phyloP scores from a whole-genome alignment of 2,113 vertebrate species.

The Baryphthengus martii region DNA sequence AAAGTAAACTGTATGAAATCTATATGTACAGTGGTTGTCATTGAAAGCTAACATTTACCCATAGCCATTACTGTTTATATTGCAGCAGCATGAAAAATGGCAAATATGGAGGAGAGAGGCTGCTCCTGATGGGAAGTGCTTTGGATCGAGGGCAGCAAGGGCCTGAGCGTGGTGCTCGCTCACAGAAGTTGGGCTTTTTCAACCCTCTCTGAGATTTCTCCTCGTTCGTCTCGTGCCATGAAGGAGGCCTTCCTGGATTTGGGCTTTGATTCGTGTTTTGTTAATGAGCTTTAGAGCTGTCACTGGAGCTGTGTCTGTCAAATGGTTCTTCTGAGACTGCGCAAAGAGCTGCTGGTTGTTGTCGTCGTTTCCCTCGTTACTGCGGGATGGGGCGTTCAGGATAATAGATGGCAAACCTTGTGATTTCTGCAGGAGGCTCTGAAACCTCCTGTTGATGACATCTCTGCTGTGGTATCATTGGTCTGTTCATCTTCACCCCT shows the following conservation, averaged over 20 bases:
- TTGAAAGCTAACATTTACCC: constrained; percentile 30
- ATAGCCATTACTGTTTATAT: background rate
- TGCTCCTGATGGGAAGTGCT: background rate
- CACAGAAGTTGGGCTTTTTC: background rate
- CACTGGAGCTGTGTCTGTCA: accelerated
- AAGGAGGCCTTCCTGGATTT: background rate
- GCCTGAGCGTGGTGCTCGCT: background rate
- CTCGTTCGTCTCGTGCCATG: accelerated
- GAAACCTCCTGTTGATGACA: background rate
- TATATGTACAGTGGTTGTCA: background rate
- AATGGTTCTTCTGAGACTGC: background rate
- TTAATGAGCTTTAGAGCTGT: accelerated
- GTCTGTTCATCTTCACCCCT: background rate
- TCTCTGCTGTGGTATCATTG: too few species aligned
- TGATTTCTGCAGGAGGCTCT: accelerated
- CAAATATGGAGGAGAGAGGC: background rate
- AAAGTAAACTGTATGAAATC: constrained; percentile 29
- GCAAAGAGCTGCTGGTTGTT: background rate
- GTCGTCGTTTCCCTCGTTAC: accelerated
- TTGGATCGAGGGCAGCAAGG: accelerated
- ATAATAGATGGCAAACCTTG: background rate
- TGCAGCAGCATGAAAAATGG: background rate
- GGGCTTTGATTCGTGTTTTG: background rate
- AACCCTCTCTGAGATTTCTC: accelerated
- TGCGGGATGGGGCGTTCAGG: background rate